A percentile compares a stretch with the other conserved stretches of the same genome.
Evolutionary conservation across 2,113 vertebrate genomes (phyloP).

Genomic region (Camelus dromedarius): DNA sequence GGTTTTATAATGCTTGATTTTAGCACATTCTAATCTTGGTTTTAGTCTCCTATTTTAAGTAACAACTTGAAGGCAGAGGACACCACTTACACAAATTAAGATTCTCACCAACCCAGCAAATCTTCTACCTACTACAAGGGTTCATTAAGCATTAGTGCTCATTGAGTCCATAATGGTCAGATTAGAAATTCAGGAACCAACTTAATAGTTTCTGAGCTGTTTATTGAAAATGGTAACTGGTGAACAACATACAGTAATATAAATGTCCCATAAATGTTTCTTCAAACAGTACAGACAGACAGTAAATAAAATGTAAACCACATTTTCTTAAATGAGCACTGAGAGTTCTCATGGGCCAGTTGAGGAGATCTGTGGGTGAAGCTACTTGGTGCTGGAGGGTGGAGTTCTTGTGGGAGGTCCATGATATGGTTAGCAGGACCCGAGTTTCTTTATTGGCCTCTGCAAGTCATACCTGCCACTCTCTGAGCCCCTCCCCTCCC

Average conservation of each 20-base stretch:
- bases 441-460: not conserved
- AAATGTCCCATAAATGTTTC: not conserved
- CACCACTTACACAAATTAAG: not conserved
- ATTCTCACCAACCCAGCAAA: not conserved
- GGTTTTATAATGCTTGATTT: constrained; percentile 13
- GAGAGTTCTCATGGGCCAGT: not conserved
- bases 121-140: not conserved
- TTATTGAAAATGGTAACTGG: not conserved
- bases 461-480: not conserved
- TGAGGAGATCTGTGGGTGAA: not conserved
- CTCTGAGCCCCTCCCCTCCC: not conserved
- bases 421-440: not conserved
- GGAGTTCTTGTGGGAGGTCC: not conserved
- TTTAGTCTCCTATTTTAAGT: constrained; percentile 33
- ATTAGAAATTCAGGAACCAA: not conserved
- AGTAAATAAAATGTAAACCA: not conserved
- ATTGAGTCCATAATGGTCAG: not conserved
- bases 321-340: not conserved
- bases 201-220: not conserved
- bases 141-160: not conserved
- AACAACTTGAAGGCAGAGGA: not conserved
- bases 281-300: not conserved
- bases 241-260: not conserved
- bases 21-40: not conserved
- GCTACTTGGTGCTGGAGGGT: no score